These are phyloP conservation scores for Onychomys arenicola DNA, from an alignment of 2,797 vertebrate genomes.

Conservation along the genomic window DNA sequence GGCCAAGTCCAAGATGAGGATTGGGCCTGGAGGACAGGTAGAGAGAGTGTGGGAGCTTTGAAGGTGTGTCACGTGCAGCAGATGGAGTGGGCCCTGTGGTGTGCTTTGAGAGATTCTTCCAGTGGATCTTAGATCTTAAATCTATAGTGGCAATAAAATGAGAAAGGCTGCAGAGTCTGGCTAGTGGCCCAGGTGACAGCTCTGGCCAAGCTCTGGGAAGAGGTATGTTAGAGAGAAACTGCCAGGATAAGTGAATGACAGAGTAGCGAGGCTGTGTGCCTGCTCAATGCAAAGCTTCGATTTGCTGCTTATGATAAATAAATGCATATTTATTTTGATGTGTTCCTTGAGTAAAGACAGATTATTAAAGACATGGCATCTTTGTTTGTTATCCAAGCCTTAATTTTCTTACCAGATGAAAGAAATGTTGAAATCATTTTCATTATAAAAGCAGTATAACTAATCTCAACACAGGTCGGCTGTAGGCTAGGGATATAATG, in stretches of 20 bases:
- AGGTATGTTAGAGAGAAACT: neutral
- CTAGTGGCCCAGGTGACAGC: neutral
- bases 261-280: neutral
- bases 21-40: neutral
- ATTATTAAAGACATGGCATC: neutral
- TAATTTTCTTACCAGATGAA: slow-evolving; percentile 8
- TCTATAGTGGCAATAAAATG: neutral
- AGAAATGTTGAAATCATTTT: slow-evolving; percentile 2
- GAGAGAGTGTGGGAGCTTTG: neutral
- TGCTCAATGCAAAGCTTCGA: neutral
- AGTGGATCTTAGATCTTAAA: neutral
- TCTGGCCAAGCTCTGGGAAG: neutral
- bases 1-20: neutral
- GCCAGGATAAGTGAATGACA: neutral
- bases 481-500: neutral
- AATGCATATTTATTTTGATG: slow-evolving; percentile 20
- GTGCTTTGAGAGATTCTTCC: neutral
- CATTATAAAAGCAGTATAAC: neutral
- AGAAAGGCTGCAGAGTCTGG: neutral
- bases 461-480: slow-evolving; percentile 3
- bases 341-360: neutral
- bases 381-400: neutral
- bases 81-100: neutral
- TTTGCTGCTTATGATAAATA: slow-evolving; percentile 21
- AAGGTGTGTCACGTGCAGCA: neutral